Evolutionary conservation across 2,797 vertebrate genomes (phyloP), one percentile per base, ranked within the genome.

Genomic region (Remorina albescens): DNA sequence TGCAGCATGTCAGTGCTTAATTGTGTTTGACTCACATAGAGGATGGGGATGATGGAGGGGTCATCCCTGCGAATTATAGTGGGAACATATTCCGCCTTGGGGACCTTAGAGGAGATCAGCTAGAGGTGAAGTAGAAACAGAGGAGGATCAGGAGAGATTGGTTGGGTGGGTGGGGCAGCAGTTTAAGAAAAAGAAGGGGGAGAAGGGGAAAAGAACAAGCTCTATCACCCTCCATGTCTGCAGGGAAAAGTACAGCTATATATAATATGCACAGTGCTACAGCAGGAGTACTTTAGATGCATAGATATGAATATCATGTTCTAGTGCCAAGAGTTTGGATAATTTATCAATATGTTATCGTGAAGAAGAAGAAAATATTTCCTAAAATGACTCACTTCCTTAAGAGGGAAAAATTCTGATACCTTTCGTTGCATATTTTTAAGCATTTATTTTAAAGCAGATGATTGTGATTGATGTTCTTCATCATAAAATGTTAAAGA

Each of bases 91-190:
- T 99, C 98, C 0, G 98, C 98, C 92, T 97, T 98, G 55, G 98
- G 98, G 57, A 99, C 98, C 93, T 99, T 99, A 65, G 98, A 99
- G 50, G 98, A 99, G 91, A 99, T 99, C 83, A 99, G 96, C 98
- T 99, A 64, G 9, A 88, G 85, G 44, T 58, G 60, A 69, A 39
- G 12, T 2, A 72, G 30, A 71, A 60, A 60, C 11, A 69, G 23
- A 61, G 25, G 41, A 50, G 21, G 42, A 10, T 13, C 25, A 25
- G 15, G 49, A 49, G 39, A 50, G n/a, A 55, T 21, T 15, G 39
- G 30, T 74, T 59, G 18, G n/a, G 44, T 57, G 30, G 1, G 19
- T n/a, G n/a, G n/a, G 4, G 0, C n/a, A 39, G 25, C 18, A 49
- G 44, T 30, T 32, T 32, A 4, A 18, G 16, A 6, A 9, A n/a